phyloP scores from a whole-genome alignment of 2,888 invertebrate genomes.

The Diarsia mendica region DNA sequence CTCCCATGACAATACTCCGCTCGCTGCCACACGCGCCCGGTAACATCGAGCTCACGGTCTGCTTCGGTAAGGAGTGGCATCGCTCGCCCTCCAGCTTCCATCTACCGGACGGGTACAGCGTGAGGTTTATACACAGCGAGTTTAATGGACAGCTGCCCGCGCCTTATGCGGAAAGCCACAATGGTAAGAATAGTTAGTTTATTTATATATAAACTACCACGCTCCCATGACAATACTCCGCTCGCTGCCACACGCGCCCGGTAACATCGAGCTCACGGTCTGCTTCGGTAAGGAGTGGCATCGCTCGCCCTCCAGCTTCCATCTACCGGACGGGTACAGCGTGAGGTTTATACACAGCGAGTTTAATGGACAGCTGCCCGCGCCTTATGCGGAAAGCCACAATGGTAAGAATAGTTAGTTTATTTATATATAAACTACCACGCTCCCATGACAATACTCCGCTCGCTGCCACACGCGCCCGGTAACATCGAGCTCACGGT shows the following conservation, averaged over 20 bases:
- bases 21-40: slow-evolving; percentile 82
- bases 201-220: too few species aligned
- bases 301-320: slow-evolving; percentile 98
- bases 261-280: slow-evolving; percentile 81
- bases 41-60: slow-evolving; percentile 88
- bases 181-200: slow-evolving; percentile 87
- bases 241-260: slow-evolving; percentile 82
- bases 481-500: slow-evolving; percentile 81
- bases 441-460: slow-evolving; percentile 96
- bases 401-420: slow-evolving; percentile 89
- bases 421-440: too few species aligned
- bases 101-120: slow-evolving; percentile 94
- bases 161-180: slow-evolving; percentile 92
- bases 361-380: slow-evolving; percentile 97
- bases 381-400: slow-evolving; percentile 92
- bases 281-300: slow-evolving; percentile 99
- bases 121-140: slow-evolving; percentile 96
- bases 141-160: slow-evolving; percentile 97
- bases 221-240: slow-evolving; percentile 97
- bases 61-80: slow-evolving; percentile 99
- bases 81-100: slow-evolving; percentile 98
- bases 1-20: slow-evolving; percentile 96
- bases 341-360: slow-evolving; percentile 97
- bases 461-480: slow-evolving; percentile 86
- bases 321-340: slow-evolving; percentile 95